These are phyloP conservation scores for Acomys russatus DNA, from an alignment of 2,797 vertebrate genomes.

Conservation along the genomic window DNA sequence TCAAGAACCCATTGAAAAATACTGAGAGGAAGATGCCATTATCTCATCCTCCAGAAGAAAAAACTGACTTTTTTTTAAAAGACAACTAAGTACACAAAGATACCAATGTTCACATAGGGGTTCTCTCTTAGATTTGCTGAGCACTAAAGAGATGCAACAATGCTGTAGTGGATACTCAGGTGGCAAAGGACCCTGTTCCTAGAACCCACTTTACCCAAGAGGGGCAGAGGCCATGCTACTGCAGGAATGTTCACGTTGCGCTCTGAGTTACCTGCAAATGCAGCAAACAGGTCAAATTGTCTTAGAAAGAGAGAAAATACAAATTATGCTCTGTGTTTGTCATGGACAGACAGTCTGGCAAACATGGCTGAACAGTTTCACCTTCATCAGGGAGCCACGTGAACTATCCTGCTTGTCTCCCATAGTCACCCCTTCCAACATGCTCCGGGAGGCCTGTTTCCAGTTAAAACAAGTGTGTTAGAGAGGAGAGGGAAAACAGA, in stretches of 20 bases:
- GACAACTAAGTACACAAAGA: not conserved
- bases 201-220: not conserved
- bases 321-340: not conserved
- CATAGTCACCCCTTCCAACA: not conserved
- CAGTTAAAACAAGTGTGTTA: not conserved
- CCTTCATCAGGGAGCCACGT: not conserved
- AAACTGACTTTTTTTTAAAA: not conserved
- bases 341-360: not conserved
- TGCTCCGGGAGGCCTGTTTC: no score
- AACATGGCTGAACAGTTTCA: not conserved
- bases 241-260: not conserved
- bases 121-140: not conserved
- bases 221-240: not conserved
- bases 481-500: not conserved
- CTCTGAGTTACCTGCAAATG: not conserved
- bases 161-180: not conserved
- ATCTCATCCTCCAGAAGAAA: not conserved
- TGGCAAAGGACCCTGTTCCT: not conserved
- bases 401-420: no score
- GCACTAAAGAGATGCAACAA: not conserved
- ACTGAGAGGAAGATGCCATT: not conserved
- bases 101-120: not conserved
- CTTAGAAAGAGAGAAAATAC: no score
- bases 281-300: not conserved
- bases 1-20: not conserved